Evolutionary conservation across 2,113 vertebrate species (phyloP).

Genomic region (Rhinogobius similis): DNA sequence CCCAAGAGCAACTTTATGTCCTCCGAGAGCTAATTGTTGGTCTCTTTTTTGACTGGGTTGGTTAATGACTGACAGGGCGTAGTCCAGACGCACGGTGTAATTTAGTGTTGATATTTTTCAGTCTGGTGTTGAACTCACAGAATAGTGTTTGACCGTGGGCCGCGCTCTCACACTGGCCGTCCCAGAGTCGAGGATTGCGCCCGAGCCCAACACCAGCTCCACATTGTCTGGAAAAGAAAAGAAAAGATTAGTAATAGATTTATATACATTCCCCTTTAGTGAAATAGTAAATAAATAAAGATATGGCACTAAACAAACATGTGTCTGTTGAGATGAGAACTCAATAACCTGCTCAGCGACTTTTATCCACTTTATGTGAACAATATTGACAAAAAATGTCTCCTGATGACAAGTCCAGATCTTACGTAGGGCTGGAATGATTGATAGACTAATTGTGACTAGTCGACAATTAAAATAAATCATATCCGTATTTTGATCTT

Average conservation of each 20-base stretch:
- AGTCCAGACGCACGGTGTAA: neutral
- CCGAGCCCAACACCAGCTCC: constrained; percentile 54
- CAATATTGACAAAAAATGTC: no score
- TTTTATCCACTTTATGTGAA: neutral
- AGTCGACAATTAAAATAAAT: no score
- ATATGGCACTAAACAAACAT: neutral
- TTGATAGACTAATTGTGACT: no score
- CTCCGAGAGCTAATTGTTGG: neutral
- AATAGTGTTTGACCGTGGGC: constrained; percentile 78
- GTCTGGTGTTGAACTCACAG: constrained; percentile 60
- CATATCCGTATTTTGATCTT: no score
- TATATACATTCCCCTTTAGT: neutral
- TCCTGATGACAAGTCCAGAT: no score
- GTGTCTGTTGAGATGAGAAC: neutral
- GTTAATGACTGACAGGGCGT: neutral
- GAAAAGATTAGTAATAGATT: neutral
- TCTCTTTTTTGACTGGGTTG: neutral
- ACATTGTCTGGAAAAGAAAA: constrained; percentile 60
- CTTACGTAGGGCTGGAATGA: no score
- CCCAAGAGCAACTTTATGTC: neutral
- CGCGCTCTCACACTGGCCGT: constrained; percentile 79
- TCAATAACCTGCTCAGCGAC: neutral
- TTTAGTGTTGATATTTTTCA: neutral
- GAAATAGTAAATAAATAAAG: neutral
- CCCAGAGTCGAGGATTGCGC: constrained; percentile 71